Evolutionary conservation across 2,888 invertebrate genomes (phyloP).

Genomic region (Dynastes grantii): DNA sequence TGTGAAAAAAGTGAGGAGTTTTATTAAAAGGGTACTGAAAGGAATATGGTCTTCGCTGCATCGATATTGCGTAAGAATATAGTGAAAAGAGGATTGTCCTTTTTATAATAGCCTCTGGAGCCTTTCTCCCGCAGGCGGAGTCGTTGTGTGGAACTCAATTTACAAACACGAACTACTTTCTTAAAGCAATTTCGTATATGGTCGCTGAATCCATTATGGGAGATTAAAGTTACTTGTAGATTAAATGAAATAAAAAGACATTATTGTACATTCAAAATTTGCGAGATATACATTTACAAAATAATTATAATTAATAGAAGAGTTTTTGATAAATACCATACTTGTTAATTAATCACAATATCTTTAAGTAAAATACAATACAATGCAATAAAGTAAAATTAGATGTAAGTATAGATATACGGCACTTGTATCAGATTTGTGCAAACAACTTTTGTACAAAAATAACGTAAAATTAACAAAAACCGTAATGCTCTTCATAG

Average conservation of each 20-base stretch:
- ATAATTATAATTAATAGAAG: no score
- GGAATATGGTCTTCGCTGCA: conserved; percentile 18
- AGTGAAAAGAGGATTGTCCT: conserved; percentile 39
- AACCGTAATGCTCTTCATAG: no score
- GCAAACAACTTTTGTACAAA: no score
- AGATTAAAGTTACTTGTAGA: conserved; percentile 36
- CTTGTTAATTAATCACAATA: no score
- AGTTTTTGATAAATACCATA: no score
- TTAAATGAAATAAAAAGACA: background rate
- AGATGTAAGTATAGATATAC: no score
- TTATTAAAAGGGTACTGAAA: conserved; percentile 31
- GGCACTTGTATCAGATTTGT: no score
- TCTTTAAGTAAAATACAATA: no score
- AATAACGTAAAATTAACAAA: no score
- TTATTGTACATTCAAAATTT: background rate
- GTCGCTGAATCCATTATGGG: conserved; percentile 27
- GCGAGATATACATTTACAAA: no score
- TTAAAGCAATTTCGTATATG: conserved; percentile 45
- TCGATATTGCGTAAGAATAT: conserved; percentile 29
- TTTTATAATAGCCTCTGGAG: conserved; percentile 40
- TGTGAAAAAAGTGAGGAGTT: conserved; percentile 22
- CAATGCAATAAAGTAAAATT: no score
- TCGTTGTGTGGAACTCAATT: conserved; percentile 42
- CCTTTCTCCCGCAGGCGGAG: conserved; percentile 23
- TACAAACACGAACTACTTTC: conserved; percentile 49